phyloP scores from a whole-genome alignment of 2,888 invertebrate species.

The Catocala nupta region DNA sequence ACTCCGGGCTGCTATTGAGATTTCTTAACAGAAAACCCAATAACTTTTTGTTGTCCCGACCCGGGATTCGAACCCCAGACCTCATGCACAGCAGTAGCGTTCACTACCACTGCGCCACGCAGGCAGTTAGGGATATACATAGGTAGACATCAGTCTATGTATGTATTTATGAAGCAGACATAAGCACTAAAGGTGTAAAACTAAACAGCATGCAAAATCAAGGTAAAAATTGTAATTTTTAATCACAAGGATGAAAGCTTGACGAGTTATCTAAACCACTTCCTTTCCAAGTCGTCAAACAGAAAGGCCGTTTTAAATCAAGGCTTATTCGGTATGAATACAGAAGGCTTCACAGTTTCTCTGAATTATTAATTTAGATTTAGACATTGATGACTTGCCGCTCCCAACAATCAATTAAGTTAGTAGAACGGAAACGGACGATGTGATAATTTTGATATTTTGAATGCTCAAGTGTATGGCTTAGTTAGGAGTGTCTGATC shows the following conservation, averaged over 20 bases:
- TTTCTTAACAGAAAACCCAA: no score
- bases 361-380: slow-evolving; percentile 48
- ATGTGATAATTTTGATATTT: slow-evolving; percentile 37
- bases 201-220: neutral
- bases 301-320: slow-evolving; percentile 45
- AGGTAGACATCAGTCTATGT: no score
- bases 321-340: slow-evolving; percentile 31
- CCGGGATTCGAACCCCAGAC: no score
- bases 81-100: no score
- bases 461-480: slow-evolving; percentile 17
- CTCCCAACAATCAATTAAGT: slow-evolving; percentile 42
- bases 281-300: slow-evolving; percentile 40
- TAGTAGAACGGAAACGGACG: slow-evolving; percentile 22
- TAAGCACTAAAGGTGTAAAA: no score
- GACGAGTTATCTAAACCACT: slow-evolving; percentile 43
- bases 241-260: neutral
- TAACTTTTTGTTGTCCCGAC: no score
- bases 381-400: slow-evolving; percentile 45
- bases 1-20: no score
- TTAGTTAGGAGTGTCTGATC: slow-evolving; percentile 7
- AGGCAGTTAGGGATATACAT: no score
- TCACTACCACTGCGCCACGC: no score
- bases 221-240: neutral
- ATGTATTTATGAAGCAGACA: no score
- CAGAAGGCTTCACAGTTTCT: slow-evolving; percentile 15